A percentile compares a stretch with the other conserved stretches of the same genome.
phyloP scores from a whole-genome alignment of 2,797 vertebrate genomes.

The Botia almorhae region DNA sequence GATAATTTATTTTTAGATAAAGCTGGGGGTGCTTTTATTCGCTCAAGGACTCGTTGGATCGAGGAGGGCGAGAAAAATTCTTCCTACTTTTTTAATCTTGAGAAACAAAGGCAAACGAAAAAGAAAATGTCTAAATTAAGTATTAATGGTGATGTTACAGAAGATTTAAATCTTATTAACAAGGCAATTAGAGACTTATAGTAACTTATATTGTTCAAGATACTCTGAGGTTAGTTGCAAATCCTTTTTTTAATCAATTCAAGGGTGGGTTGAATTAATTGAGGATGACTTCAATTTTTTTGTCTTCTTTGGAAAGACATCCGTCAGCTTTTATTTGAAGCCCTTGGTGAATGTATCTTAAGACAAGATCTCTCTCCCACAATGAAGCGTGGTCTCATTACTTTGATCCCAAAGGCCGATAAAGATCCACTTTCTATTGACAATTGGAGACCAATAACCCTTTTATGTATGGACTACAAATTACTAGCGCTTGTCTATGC shows the following conservation, averaged over 20 bases:
- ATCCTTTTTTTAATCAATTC: not conserved
- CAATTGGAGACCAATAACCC: too few relatives aligned
- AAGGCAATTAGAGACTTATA: slow-evolving; percentile 1
- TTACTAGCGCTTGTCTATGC: too few relatives aligned
- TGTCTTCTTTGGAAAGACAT: slow-evolving; percentile 31
- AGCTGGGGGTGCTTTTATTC: slow-evolving; percentile 15
- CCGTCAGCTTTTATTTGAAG: not conserved
- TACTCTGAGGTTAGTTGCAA: not conserved
- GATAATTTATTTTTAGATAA: slow-evolving; percentile 28
- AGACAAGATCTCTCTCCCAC: not conserved
- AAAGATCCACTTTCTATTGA: not conserved
- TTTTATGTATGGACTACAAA: too few relatives aligned
- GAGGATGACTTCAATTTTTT: slow-evolving; percentile 10
- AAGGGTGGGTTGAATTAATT: not conserved
- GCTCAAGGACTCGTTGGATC: slow-evolving; percentile 16
- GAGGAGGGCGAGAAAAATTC: slow-evolving; percentile 20
- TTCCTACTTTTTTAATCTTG: slow-evolving; percentile 17
- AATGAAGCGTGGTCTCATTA: not conserved
- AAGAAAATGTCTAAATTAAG: not conserved
- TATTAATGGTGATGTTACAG: not conserved
- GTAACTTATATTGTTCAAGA: slow-evolving; percentile 10
- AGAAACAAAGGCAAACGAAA: slow-evolving; percentile 34
- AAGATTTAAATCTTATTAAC: not conserved
- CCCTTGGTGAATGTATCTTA: slow-evolving; percentile 7
- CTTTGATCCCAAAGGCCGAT: not conserved